phyloP scores from a whole-genome alignment of 2,113 vertebrate genomes.

The Chitala chitala region DNA sequence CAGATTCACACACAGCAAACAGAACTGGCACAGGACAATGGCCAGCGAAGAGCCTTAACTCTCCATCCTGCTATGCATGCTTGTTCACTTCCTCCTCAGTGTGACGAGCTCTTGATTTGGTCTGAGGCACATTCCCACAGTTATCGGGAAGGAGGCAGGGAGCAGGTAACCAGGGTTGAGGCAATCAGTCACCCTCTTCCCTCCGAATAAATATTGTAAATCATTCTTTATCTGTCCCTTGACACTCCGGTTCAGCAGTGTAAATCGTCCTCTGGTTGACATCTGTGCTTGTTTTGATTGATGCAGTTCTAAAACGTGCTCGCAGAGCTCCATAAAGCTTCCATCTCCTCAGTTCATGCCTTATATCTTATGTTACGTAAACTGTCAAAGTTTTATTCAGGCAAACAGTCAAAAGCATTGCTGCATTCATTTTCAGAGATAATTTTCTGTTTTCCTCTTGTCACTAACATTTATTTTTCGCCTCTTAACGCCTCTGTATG shows the following conservation, averaged over 20 bases:
- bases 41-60: not conserved
- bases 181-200: slow-evolving; percentile 49
- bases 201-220: slow-evolving; percentile 34
- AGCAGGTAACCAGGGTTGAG: slow-evolving; percentile 31
- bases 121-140: slow-evolving; percentile 49
- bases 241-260: slow-evolving; percentile 35
- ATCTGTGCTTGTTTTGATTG: slow-evolving; percentile 41
- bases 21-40: not conserved
- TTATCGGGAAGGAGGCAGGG: slow-evolving; percentile 28
- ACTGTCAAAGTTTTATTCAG: too few relatives aligned
- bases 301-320: not conserved
- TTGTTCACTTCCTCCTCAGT: slow-evolving; percentile 38
- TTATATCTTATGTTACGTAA: too few relatives aligned
- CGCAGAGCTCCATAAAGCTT: not conserved
- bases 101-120: slow-evolving; percentile 41
- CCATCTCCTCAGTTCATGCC: not conserved
- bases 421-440: too few relatives aligned
- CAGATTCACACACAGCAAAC: not conserved
- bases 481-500: too few relatives aligned
- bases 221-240: slow-evolving; percentile 46
- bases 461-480: too few relatives aligned
- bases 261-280: slow-evolving; percentile 50
- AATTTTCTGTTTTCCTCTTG: too few relatives aligned
- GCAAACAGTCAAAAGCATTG: too few relatives aligned
- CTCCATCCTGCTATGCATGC: slow-evolving; percentile 24